Evolutionary conservation across 2,797 vertebrate genomes (phyloP).

Genomic region (Thamnophis elegans): DNA sequence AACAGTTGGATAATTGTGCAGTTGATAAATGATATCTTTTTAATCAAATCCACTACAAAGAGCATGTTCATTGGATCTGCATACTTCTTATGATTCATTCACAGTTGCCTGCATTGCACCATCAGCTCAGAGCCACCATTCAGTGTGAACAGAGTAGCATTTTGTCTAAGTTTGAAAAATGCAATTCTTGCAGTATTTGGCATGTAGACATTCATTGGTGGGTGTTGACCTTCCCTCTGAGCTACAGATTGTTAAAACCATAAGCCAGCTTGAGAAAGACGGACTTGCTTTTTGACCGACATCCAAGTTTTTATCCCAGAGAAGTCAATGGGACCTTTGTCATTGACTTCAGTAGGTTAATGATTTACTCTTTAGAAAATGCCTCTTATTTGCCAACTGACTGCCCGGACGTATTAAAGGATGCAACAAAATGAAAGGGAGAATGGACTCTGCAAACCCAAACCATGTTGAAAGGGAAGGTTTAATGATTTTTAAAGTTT

Average conservation of each 20-base stretch:
- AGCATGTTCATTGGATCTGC: background rate
- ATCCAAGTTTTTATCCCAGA: slow-evolving; percentile 12
- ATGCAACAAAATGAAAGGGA: background rate
- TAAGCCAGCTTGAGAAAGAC: background rate
- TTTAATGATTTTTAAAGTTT: background rate
- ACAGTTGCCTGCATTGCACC: background rate
- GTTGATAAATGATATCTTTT: background rate
- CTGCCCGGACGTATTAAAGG: background rate
- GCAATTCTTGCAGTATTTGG: background rate
- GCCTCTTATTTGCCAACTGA: background rate
- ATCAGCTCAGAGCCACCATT: background rate
- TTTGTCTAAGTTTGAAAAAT: background rate
- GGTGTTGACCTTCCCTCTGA: background rate
- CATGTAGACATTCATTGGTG: background rate
- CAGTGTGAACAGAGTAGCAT: background rate
- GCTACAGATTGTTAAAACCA: background rate
- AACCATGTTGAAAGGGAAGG: background rate
- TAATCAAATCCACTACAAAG: background rate
- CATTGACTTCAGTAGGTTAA: slow-evolving; percentile 3
- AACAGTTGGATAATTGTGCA: background rate
- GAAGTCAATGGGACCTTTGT: slow-evolving; percentile 17
- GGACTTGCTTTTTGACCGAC: slow-evolving; percentile 8
- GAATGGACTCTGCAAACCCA: background rate
- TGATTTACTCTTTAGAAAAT: slow-evolving; percentile 28
- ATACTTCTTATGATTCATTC: background rate